Percentiles rank a stretch among this genome's conserved stretches.
Evolutionary conservation across 2,797 vertebrate species (phyloP).

Genomic region (Ptychadena robeensis): DNA sequence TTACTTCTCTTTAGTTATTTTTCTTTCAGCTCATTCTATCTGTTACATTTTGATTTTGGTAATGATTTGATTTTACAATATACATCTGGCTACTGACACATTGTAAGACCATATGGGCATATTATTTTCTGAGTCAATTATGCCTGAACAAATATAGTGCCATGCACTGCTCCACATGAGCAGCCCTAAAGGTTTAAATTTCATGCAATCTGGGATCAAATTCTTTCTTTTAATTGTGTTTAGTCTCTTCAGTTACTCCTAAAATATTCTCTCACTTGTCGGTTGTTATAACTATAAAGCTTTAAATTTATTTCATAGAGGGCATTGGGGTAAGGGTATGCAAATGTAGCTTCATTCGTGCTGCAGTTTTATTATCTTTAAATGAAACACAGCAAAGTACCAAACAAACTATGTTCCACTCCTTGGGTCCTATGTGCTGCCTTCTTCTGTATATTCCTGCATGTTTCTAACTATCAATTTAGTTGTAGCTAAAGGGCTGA

Average conservation of each 20-base stretch:
- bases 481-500: too few species aligned
- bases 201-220: slow-evolving; percentile 35
- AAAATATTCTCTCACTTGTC: not conserved
- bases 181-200: slow-evolving; percentile 23
- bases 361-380: too few species aligned
- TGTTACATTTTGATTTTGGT: slow-evolving; percentile 46
- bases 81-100: slow-evolving; percentile 57
- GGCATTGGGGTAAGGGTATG: too few species aligned
- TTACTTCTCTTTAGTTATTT: slow-evolving; percentile 33
- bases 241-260: not conserved
- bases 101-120: slow-evolving; percentile 39
- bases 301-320: too few species aligned
- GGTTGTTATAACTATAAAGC: not conserved
- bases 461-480: too few species aligned
- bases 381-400: too few species aligned
- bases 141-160: slow-evolving; percentile 4
- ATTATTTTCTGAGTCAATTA: slow-evolving; percentile 53
- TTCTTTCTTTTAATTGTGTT: slow-evolving; percentile 3
- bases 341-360: too few species aligned
- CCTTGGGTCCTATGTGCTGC: too few species aligned
- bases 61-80: slow-evolving; percentile 45
- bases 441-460: too few species aligned
- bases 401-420: too few species aligned
- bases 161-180: slow-evolving; percentile 18
- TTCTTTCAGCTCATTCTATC: slow-evolving; percentile 34